Percentiles rank a stretch among this genome's conserved stretches.
These are phyloP conservation scores for Lepidurus apus DNA, from an alignment of 1,140 invertebrate genomes.

Conservation along the genomic window DNA sequence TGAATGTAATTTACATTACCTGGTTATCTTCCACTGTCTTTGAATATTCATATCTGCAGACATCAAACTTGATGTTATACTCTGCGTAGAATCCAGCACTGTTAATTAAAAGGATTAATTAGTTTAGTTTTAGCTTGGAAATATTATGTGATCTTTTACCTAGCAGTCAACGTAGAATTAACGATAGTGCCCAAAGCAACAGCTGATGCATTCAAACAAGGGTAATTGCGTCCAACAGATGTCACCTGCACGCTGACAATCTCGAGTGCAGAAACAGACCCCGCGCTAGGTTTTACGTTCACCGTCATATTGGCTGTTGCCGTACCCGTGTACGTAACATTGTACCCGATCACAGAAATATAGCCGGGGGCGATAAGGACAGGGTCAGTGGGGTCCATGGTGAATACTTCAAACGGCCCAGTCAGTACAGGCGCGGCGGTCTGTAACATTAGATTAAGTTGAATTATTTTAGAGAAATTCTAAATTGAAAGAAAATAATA, in stretches of 20 bases:
- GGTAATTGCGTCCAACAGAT: constrained; percentile 1
- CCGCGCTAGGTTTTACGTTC: not conserved
- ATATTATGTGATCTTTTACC: not conserved
- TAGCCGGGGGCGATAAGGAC: not conserved
- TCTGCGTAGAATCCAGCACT: not conserved
- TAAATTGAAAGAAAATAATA: no score
- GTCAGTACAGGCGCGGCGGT: not conserved
- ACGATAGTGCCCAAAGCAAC: not conserved
- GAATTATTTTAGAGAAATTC: no score
- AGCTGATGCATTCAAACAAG: not conserved
- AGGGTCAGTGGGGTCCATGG: not conserved
- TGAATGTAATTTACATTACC: not conserved
- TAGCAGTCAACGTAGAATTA: not conserved
- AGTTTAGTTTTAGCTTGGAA: not conserved
- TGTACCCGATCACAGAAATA: not conserved
- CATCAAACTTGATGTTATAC: not conserved
- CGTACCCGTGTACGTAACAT: not conserved
- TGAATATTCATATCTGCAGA: not conserved
- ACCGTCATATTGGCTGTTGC: not conserved
- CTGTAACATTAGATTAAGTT: not conserved
- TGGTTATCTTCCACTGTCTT: not conserved
- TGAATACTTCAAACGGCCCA: constrained; percentile 1
- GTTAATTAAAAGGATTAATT: not conserved
- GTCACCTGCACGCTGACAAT: constrained; percentile 1
- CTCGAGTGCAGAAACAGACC: not conserved